Conservation (phyloP, 2,888 invertebrate species). For the Geotrupes spiniger region DNA sequence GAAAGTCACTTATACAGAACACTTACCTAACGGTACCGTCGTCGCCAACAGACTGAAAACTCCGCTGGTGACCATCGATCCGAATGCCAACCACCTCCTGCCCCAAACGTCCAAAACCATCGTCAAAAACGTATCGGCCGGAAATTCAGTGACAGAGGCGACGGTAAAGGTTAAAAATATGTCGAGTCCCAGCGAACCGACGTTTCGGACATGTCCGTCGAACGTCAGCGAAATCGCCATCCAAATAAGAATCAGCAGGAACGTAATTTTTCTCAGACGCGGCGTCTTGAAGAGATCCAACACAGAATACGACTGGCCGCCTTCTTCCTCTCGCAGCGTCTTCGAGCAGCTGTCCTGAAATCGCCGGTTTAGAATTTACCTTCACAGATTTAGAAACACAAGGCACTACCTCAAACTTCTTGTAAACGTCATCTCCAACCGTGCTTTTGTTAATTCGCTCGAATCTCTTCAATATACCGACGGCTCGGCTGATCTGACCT, state of each 20-base stretch:
- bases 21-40: slow-evolving; percentile 67
- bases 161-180: slow-evolving; percentile 84
- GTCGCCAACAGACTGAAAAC: slow-evolving; percentile 77
- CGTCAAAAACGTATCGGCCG: slow-evolving; percentile 79
- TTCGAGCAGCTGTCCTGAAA: slow-evolving; percentile 64
- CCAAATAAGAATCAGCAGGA: slow-evolving; percentile 81
- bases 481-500: slow-evolving; percentile 76
- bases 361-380: too few species aligned
- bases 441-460: slow-evolving; percentile 75
- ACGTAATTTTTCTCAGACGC: slow-evolving; percentile 69
- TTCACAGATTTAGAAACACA: too few species aligned
- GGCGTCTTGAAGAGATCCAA: slow-evolving; percentile 79
- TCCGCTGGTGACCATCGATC: slow-evolving; percentile 77
- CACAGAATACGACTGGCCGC: slow-evolving; percentile 71
- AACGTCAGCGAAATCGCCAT: slow-evolving; percentile 87
- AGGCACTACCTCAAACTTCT: slow-evolving; percentile 61
- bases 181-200: slow-evolving; percentile 73
- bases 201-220: slow-evolving; percentile 86
- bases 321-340: slow-evolving; percentile 68
- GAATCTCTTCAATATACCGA: slow-evolving; percentile 74
- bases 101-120: slow-evolving; percentile 78
- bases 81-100: slow-evolving; percentile 79
- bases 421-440: slow-evolving; percentile 71
- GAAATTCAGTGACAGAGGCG: slow-evolving; percentile 79
- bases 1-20: too few species aligned